Evolutionary conservation across 2,113 vertebrate genomes (phyloP).

Genomic region (Lucifuga dentata): DNA sequence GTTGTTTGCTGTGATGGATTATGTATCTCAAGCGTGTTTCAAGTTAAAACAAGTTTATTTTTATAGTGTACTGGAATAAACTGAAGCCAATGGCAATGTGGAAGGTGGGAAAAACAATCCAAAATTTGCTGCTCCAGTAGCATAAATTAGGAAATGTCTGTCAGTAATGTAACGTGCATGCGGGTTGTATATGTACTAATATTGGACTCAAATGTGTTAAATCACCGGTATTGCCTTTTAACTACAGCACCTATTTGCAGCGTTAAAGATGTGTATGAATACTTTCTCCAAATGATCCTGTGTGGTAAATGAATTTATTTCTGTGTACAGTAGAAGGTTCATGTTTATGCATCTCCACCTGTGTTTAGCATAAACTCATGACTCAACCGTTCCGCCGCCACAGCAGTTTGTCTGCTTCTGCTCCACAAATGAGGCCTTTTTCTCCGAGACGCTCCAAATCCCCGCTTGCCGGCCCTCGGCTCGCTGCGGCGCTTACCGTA

Average conservation of each 20-base stretch:
- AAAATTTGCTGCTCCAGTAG: too few species aligned
- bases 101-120: too few species aligned
- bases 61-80: too few species aligned
- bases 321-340: conserved; percentile 38
- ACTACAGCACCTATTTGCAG: conserved; percentile 21
- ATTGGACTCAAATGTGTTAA: too few species aligned
- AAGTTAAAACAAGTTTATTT: too few species aligned
- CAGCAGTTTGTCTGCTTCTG: conserved; percentile 48
- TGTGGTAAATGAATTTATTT: conserved; percentile 71
- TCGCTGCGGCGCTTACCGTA: conserved; percentile 53
- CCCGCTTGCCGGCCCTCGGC: conserved; percentile 33
- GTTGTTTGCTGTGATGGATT: too few species aligned
- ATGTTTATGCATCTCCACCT: conserved; percentile 76
- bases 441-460: conserved; percentile 44
- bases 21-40: too few species aligned
- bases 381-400: conserved; percentile 68
- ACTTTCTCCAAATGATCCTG: conserved; percentile 21
- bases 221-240: too few species aligned
- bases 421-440: conserved; percentile 63
- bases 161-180: too few species aligned
- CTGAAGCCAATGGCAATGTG: too few species aligned
- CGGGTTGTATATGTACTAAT: too few species aligned
- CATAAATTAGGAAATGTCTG: too few species aligned
- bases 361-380: conserved; percentile 75
- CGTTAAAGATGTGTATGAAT: conserved; percentile 40